Percentiles rank a stretch among this genome's conserved stretches.
Conservation (phyloP, 2,113 vertebrate species). For the Hypanus sabinus region DNA sequence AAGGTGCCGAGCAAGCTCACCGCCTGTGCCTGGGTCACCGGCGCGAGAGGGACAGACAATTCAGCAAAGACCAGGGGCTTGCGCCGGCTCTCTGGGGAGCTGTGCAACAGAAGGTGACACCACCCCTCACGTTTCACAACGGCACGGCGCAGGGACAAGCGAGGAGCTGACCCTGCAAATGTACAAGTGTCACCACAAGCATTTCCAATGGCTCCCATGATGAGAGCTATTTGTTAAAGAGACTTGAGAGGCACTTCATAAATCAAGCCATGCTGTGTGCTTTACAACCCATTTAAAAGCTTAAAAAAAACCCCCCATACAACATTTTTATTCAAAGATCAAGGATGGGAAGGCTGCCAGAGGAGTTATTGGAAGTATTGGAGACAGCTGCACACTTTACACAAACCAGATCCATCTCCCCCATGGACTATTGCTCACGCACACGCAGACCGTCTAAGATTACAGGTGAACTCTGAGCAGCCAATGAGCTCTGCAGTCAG, state of each 20-base stretch:
- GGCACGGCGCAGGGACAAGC: not conserved
- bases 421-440: not conserved
- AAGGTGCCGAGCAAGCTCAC: not conserved
- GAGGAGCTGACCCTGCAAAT: not conserved
- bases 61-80: not conserved
- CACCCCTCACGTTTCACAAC: not conserved
- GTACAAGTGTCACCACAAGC: not conserved
- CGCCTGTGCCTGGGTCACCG: not conserved
- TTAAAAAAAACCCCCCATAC: slow-evolving; percentile 1
- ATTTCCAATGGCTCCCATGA: not conserved
- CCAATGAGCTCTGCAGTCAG: not conserved
- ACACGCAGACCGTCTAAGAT: not conserved
- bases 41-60: not conserved
- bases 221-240: not conserved
- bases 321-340: slow-evolving; percentile 31
- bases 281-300: slow-evolving; percentile 32
- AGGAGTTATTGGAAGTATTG: slow-evolving; percentile 8
- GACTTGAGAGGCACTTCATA: slow-evolving; percentile 11
- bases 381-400: slow-evolving; percentile 24
- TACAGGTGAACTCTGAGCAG: not conserved
- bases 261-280: not conserved
- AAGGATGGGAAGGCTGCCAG: slow-evolving; percentile 7
- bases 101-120: too few species aligned
- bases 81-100: too few species aligned
- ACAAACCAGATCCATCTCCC: not conserved